Conservation (phyloP, 2,113 vertebrate genomes). For the Nothocercus nigrocapillus region DNA sequence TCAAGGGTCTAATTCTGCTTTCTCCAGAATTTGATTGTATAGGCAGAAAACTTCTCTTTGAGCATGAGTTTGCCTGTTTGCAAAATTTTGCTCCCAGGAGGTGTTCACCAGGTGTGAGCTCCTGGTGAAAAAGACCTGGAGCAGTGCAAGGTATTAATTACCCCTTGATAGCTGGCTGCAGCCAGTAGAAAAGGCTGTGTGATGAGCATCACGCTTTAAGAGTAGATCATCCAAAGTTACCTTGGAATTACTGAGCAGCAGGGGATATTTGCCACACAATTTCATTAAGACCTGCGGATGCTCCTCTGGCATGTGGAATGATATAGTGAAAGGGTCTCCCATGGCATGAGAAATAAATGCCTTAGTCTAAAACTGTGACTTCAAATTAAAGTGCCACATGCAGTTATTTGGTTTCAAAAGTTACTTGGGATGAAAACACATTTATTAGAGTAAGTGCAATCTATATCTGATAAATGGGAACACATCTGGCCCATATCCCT, state of each 20-base stretch:
- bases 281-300: background rate
- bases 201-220: background rate
- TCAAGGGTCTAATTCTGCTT: background rate
- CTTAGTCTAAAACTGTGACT: conserved; percentile 51
- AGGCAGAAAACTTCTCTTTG: background rate
- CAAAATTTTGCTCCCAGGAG: background rate
- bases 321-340: background rate
- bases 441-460: conserved; percentile 77
- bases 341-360: conserved; percentile 30
- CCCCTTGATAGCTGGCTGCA: background rate
- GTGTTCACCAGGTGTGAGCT: background rate
- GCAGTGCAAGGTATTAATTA: background rate
- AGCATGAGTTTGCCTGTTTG: accelerated
- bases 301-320: background rate
- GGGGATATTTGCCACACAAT: conserved; percentile 4
- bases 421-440: conserved; percentile 60
- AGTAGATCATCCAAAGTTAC: conserved; percentile 14
- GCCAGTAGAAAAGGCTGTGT: background rate
- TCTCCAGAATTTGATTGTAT: background rate
- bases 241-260: conserved; percentile 3
- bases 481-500: conserved; percentile 75
- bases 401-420: conserved; percentile 73
- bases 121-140: background rate
- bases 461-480: conserved; percentile 77
- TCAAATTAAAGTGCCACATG: conserved; percentile 59